Evolutionary conservation across 1,140 invertebrate genomes (phyloP), one percentile per base, ranked within the genome.

Genomic region (Anoplolepis gracilipes): DNA sequence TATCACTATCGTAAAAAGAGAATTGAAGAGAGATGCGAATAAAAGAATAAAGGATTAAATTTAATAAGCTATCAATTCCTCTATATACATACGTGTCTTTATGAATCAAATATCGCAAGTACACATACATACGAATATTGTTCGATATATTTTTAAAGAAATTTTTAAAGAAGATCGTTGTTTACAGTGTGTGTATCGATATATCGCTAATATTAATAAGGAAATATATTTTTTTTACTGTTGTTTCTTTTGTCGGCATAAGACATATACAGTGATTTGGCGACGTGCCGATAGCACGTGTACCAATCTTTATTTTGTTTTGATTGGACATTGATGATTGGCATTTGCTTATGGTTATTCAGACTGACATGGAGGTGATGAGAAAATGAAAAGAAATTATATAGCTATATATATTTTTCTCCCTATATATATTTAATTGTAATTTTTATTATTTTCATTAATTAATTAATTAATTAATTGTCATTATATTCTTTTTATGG

Each of bases 261-360:
- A n/a, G 25, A 81, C 33, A 57, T 79, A 57, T 81, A 81, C 55
- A 22, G 33, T 28, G 64, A 57, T 72, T 81, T 81, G 78, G 65
- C 78, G 65, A 70, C 5, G 49, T 81, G 78, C 78, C 78, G 78
- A 72, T 81, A 42, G 49, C 78, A 81, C 78, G 78, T 81, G 78
- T 72, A 59, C 65, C 22, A 36, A 42, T 59, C 78, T 81, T 81
- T 78, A 78, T 78, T 78, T 78, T 81, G 78, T 81, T 81, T 81
- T 57, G 78, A 81, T 81, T 81, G 36, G 36, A 72, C 65, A 72
- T 72, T 81, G 78, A 46, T 70, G 49, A 39, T 70, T 39, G 25
- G 13, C n/a, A 42, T 33, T 57, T 42, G 3, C 16, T 4, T 49
- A 49, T 49, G 16, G 46, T 49, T 49, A 16, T 49, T 49, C 5